Percentiles rank a stretch among this genome's conserved stretches.
Conservation (phyloP, 2,113 vertebrate species). For the Myanophis thanlyinensis region DNA sequence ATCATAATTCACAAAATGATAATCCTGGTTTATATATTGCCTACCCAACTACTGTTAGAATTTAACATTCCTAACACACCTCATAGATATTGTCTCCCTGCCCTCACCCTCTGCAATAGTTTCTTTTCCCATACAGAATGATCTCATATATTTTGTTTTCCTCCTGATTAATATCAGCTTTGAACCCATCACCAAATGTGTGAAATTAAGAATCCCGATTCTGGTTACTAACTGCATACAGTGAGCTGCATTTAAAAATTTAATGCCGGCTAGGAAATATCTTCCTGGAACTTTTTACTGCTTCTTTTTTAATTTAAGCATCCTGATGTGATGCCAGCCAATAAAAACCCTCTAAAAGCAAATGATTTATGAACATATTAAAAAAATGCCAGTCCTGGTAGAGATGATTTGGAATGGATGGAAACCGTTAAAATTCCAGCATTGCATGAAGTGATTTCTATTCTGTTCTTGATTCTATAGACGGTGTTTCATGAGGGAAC, state of each 20-base stretch:
- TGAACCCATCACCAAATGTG: neutral
- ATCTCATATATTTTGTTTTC: neutral
- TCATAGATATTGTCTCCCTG: neutral
- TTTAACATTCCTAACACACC: no score
- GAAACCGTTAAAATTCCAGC: neutral
- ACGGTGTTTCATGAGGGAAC: neutral
- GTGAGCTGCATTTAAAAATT: neutral
- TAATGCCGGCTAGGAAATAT: neutral
- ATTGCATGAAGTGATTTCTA: neutral
- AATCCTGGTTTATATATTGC: no score
- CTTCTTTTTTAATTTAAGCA: neutral
- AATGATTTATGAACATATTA: neutral
- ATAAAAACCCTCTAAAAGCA: neutral
- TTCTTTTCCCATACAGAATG: neutral
- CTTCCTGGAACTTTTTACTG: neutral
- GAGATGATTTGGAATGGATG: neutral
- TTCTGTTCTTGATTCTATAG: neutral
- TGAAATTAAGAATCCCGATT: neutral
- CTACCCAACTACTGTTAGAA: no score
- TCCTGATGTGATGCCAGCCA: neutral
- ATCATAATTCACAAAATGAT: no score
- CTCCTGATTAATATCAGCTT: neutral
- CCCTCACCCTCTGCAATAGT: neutral
- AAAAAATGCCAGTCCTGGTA: neutral
- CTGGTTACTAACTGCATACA: neutral